Conservation (phyloP, 2,113 vertebrate genomes). For the Chunga burmeisteri region DNA sequence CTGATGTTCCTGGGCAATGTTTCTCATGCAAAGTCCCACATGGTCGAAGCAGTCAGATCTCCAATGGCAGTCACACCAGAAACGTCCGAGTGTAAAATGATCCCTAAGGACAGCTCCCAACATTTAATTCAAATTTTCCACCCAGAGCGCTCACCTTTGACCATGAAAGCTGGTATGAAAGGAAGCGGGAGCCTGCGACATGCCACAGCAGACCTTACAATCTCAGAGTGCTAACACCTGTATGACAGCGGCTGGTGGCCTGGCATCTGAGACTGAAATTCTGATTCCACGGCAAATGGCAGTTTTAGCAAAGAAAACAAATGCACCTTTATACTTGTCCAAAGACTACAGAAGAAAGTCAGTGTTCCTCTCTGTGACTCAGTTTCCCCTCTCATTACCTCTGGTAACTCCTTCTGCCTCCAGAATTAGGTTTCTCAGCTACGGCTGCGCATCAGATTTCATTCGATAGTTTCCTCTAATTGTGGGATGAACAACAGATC, state of each 20-base stretch:
- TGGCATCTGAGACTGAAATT: background rate
- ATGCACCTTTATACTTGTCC: background rate
- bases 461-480: background rate
- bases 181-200: background rate
- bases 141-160: background rate
- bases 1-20: background rate
- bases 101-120: background rate
- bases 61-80: background rate
- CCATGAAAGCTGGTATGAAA: background rate
- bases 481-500: background rate
- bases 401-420: background rate
- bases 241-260: background rate
- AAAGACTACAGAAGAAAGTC: background rate
- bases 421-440: background rate
- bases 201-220: background rate
- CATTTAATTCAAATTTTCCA: background rate
- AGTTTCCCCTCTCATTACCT: background rate
- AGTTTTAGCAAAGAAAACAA: background rate
- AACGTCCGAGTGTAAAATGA: background rate
- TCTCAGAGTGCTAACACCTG: background rate
- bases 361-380: background rate
- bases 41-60: background rate
- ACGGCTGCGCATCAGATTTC: fast-evolving
- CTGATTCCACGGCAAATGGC: background rate
- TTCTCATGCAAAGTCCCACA: background rate